Evolutionary conservation across 2,888 invertebrate genomes (phyloP).

Genomic region (Drosophila nr. medialis): DNA sequence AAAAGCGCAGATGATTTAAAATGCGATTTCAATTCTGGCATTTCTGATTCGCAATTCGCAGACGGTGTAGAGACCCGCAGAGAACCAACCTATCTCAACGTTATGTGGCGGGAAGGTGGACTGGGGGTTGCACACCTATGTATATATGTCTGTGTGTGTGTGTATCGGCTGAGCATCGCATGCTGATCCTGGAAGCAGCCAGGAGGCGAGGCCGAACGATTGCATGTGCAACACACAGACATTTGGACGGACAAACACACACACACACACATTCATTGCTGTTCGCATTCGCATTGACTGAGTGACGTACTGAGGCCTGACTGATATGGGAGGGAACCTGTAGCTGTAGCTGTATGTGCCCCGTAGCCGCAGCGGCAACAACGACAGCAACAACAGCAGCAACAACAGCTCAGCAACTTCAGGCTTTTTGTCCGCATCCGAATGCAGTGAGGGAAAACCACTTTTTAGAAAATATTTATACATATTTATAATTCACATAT

Average conservation of each 20-base stretch:
- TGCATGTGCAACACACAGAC: conserved; percentile 62
- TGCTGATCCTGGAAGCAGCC: conserved; percentile 73
- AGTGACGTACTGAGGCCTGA: conserved; percentile 74
- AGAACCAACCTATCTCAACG: conserved; percentile 3
- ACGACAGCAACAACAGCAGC: conserved; percentile 17
- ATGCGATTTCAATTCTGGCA: conserved; percentile 84
- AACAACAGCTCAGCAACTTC: conserved; percentile 31
- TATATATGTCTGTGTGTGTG: not conserved
- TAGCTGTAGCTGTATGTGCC: conserved; percentile 33
- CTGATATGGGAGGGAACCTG: conserved; percentile 75
- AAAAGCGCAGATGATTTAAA: conserved; percentile 81
- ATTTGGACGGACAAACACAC: conserved; percentile 23
- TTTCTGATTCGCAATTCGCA: conserved; percentile 78
- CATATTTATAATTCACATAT: not conserved
- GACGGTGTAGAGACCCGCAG: conserved; percentile 24
- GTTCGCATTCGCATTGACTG: conserved; percentile 59
- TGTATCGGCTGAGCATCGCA: conserved; percentile 69
- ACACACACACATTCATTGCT: conserved; percentile 32
- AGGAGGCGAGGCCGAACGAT: conserved; percentile 65
- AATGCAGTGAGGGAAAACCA: conserved; percentile 31
- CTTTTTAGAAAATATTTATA: too few species aligned
- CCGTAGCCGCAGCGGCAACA: conserved; percentile 23
- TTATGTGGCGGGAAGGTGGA: not conserved
- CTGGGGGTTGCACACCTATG: conserved; percentile 10
- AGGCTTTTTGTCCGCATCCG: not conserved